Conservation (phyloP, 2,888 invertebrate genomes). For the Macroteleia sp. region DNA sequence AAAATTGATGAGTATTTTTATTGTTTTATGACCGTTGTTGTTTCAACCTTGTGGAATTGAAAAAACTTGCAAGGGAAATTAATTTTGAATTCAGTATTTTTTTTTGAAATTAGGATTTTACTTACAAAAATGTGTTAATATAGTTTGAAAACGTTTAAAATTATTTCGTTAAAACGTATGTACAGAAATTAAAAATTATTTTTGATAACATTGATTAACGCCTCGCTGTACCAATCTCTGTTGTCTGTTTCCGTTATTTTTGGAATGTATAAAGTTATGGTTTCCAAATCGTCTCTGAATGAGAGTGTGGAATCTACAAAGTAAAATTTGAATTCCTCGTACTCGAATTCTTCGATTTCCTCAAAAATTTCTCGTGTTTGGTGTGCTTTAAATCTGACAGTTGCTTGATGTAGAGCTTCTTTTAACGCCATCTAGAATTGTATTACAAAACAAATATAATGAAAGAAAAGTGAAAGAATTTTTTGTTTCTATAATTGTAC, state of each 20-base stretch:
- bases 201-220: constrained; percentile 13
- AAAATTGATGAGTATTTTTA: no score
- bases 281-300: constrained; percentile 15
- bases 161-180: no score
- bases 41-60: no score
- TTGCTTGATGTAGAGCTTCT: constrained; percentile 85
- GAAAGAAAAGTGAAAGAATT: no score
- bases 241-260: constrained; percentile 41
- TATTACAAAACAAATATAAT: no score
- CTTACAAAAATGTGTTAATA: no score
- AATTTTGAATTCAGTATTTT: no score
- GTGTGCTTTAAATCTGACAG: constrained; percentile 82
- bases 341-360: constrained; percentile 6
- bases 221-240: constrained; percentile 46
- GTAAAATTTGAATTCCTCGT: constrained; percentile 59
- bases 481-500: no score
- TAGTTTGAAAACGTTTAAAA: no score
- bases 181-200: constrained; percentile 12
- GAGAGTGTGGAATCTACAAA: background rate
- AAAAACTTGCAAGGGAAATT: no score
- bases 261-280: constrained; percentile 40
- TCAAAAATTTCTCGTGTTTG: constrained; percentile 77
- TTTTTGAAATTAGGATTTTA: no score
- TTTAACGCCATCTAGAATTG: constrained; percentile 84
- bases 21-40: no score